A percentile compares a stretch with the other conserved stretches of the same genome.
These are phyloP conservation scores for Agrotis exclamationis DNA, from an alignment of 2,888 invertebrate species.

Conservation along the genomic window DNA sequence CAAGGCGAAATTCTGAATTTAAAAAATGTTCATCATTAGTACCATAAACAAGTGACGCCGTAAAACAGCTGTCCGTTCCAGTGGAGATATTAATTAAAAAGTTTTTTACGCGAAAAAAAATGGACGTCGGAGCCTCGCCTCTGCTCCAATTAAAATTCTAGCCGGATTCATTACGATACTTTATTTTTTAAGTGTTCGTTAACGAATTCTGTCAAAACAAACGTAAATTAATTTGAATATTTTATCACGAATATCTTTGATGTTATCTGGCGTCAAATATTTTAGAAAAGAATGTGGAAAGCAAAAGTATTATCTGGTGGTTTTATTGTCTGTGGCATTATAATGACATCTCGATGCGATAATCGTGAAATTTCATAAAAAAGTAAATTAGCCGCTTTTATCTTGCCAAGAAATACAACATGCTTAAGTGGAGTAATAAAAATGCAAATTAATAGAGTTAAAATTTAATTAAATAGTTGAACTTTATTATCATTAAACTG, in stretches of 20 bases:
- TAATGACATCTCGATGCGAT: slow-evolving; percentile 41
- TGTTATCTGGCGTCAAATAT: slow-evolving; percentile 39
- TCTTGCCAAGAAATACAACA: slow-evolving; percentile 19
- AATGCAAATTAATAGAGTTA: slow-evolving; percentile 20
- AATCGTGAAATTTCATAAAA: neutral
- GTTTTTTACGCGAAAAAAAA: slow-evolving; percentile 80
- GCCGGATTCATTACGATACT: slow-evolving; percentile 83
- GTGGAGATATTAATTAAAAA: slow-evolving; percentile 87
- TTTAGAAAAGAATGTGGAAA: slow-evolving; percentile 39
- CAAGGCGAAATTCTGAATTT: slow-evolving; percentile 53
- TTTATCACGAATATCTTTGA: slow-evolving; percentile 59
- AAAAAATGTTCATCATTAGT: slow-evolving; percentile 76
- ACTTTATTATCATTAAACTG: slow-evolving; percentile 1
- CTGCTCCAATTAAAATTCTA: slow-evolving; percentile 87
- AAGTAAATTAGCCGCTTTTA: neutral
- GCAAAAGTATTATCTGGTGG: slow-evolving; percentile 33
- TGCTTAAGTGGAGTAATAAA: neutral
- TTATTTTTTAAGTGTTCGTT: slow-evolving; percentile 83
- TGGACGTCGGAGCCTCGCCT: slow-evolving; percentile 69
- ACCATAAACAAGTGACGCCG: slow-evolving; percentile 76
- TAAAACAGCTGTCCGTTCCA: slow-evolving; percentile 78
- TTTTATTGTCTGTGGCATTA: slow-evolving; percentile 44
- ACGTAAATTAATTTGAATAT: slow-evolving; percentile 69
- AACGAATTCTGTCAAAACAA: slow-evolving; percentile 72
- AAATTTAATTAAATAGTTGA: slow-evolving; percentile 6